Evolutionary conservation across 2,797 vertebrate genomes (phyloP).

Genomic region (Columba guinea): DNA sequence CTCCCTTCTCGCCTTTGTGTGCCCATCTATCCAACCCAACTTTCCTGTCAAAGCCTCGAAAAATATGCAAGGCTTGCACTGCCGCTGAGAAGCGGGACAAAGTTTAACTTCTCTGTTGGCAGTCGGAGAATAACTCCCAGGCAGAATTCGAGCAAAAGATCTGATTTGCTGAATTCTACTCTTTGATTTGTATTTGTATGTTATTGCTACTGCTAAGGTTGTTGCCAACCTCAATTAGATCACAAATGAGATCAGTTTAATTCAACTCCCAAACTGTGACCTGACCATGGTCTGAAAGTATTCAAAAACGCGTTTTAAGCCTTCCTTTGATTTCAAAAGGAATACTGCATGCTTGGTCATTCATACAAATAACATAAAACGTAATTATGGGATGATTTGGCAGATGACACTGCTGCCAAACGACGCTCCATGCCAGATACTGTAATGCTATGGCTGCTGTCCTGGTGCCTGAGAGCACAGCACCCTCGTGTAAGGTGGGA

Average conservation of each 20-base stretch:
- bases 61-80: slow-evolving; percentile 67
- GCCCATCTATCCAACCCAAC: slow-evolving; percentile 5
- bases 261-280: slow-evolving; percentile 79
- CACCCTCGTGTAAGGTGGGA: slow-evolving; percentile 43
- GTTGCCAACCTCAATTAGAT: slow-evolving; percentile 82
- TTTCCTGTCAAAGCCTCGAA: slow-evolving; percentile 66
- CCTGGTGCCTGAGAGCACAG: slow-evolving; percentile 45
- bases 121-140: slow-evolving; percentile 75
- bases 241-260: slow-evolving; percentile 83
- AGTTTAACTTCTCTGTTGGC: slow-evolving; percentile 81
- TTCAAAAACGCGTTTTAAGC: slow-evolving; percentile 77
- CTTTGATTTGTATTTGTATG: slow-evolving; percentile 79
- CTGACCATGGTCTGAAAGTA: slow-evolving; percentile 78
- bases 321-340: slow-evolving; percentile 79
- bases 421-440: slow-evolving; percentile 74
- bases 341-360: slow-evolving; percentile 80
- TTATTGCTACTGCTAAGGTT: slow-evolving; percentile 78
- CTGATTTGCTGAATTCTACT: slow-evolving; percentile 79
- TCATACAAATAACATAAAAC: slow-evolving; percentile 84
- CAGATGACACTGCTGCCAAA: slow-evolving; percentile 79
- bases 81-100: slow-evolving; percentile 73
- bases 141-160: slow-evolving; percentile 79
- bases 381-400: slow-evolving; percentile 85
- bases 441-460: slow-evolving; percentile 60
- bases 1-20: slow-evolving; percentile 45